Evolutionary conservation across 2,797 vertebrate species (phyloP), one percentile per base, ranked within the genome.

Genomic region (Etheostoma perlongum): DNA sequence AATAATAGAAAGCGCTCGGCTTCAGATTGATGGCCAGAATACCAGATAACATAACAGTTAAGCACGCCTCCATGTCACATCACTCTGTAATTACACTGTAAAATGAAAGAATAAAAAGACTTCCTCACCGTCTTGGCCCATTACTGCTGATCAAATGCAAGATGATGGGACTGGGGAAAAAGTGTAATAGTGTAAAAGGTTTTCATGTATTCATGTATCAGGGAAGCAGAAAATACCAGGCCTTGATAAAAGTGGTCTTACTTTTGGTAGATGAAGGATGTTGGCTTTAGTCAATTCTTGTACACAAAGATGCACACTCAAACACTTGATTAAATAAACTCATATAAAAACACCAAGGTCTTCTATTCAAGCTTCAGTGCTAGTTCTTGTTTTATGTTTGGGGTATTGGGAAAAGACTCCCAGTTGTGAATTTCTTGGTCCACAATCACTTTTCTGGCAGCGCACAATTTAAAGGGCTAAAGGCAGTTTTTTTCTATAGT

Each of bases 21-120:
- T 67, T 65, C 25, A 58, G 30, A 81, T 36, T 79, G 66, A 74
- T 21, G 47, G 72, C 80, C 82, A 77, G 61, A 73, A 76, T 23
- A 64, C n/a, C 30, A 78, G 82, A 87, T 87, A 79, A 72, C 69
- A 74, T 69, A 76, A 83, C 42, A 75, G 84, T 81, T 81, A 87
- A 79, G 82, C 53, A 74, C 7, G 18, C 62, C 54, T 72, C 70
- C 55, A 65, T 80, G 81, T 73, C 67, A 72, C 49, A 60, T 84
- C 67, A 30, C 33, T 55, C 73, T 72, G 62, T 81, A 83, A 87
- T 87, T 82, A 81, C 18, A 67, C 5, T 58, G 46, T 64, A 51
- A 72, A 86, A 77, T 72, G 47, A 69, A 78, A 67, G 6, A 70
- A 85, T 59, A 77, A 62, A 89, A 72, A 77, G 53, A 47, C 46